Evolutionary conservation across 2,797 vertebrate genomes (phyloP), one percentile per base, ranked within the genome.

Genomic region (Peromyscus melanophrys): DNA sequence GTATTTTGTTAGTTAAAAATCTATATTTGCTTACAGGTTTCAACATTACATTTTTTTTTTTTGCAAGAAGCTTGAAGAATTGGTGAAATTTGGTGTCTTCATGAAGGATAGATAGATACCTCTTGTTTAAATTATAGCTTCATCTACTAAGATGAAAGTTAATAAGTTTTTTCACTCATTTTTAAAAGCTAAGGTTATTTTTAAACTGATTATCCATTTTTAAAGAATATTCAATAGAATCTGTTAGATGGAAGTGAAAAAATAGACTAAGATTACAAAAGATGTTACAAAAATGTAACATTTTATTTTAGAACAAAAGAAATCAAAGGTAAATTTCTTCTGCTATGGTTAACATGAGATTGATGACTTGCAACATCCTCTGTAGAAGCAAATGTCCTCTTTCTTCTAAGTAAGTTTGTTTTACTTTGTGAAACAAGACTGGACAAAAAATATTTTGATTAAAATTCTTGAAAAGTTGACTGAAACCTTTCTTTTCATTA

Each of bases 401-500:
- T 23, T 96, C 78, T 57, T 46, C 11, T 81, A 78, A 90, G 43
- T 49, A 46, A 23, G 21, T 75, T 59, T n/a, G 11, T 63, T 95
- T 95, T 95, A 88, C 21, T 91, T 75, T 96, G 21, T 95, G 87
- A 80, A 94, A 84, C 49, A 92, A 69, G 14, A 63, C 89, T 92
- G 73, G 59, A 92, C 17, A 94, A 88, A 83, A 93, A 80, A 61
- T n/a, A 67, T 17, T 78, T 93, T 90, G 63, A 87, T 65, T 82
- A 40, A 80, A 40, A 46, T 85, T 92, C 82, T 73, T 37, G 13
- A 90, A 77, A 90, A 73, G 52, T 81, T 96, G 57, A 84, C 63
- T 92, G 21, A 95, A 84, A 65, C 25, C 6, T 49, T 61, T 89
- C 69, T 85, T 67, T 85, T 46, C 63, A 25, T 85, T 85, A 34